Evolutionary conservation across 2,113 vertebrate genomes (phyloP).

Genomic region (Paedocypris sp.): DNA sequence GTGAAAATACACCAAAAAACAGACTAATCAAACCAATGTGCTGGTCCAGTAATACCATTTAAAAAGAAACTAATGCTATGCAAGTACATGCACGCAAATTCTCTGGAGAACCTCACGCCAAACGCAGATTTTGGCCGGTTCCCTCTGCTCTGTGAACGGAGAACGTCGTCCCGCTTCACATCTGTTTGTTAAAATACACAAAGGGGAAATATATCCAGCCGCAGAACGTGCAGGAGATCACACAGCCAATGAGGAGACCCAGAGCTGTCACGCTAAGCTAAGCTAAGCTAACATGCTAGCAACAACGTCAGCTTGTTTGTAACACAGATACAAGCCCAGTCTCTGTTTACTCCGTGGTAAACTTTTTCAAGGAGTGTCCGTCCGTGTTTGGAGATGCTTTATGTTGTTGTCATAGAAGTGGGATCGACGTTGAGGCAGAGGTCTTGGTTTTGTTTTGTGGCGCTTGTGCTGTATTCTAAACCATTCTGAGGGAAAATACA

Average conservation of each 20-base stretch:
- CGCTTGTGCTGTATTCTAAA: too few species aligned
- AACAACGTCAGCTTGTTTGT: not conserved
- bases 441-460: too few species aligned
- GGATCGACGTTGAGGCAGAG: not conserved
- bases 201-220: not conserved
- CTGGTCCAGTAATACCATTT: too few species aligned
- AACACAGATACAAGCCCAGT: not conserved
- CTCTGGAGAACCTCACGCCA: conserved; percentile 2
- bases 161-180: not conserved
- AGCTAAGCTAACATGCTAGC: not conserved
- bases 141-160: not conserved
- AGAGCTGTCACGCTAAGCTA: not conserved
- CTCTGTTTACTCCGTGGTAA: conserved; percentile 22
- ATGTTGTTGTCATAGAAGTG: not conserved
- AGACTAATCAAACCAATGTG: conserved; percentile 18
- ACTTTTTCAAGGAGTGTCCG: conserved; percentile 2
- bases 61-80: conserved; percentile 8
- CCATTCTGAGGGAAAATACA: too few species aligned
- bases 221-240: not conserved
- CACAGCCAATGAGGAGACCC: not conserved
- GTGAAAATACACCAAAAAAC: too few species aligned
- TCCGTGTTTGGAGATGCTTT: conserved; percentile 2
- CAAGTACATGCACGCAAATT: conserved; percentile 5
- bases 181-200: not conserved
- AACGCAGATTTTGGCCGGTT: not conserved